A percentile compares a stretch with the other conserved stretches of the same genome.
phyloP scores from a whole-genome alignment of 2,888 invertebrate genomes.

The Lapara coniferarum region DNA sequence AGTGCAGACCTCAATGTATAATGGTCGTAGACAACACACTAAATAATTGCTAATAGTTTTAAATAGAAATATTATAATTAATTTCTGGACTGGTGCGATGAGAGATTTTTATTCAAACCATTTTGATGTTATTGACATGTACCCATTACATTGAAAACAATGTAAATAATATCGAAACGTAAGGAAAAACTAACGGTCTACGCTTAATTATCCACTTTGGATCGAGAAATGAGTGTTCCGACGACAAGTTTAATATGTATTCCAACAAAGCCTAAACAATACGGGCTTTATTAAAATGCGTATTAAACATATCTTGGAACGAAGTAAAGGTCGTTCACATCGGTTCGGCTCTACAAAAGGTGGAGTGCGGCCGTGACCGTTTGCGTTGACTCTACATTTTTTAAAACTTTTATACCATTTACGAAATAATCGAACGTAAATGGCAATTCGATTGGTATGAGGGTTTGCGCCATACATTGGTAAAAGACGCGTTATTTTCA shows the following conservation, averaged over 20 bases:
- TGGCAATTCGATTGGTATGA: background rate
- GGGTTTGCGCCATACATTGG: background rate
- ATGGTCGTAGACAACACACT: constrained; percentile 12
- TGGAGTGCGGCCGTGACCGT: constrained; percentile 68
- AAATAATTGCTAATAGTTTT: constrained; percentile 8
- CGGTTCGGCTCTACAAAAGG: constrained; percentile 58
- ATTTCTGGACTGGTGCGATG: constrained; percentile 5
- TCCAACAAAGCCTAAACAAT: constrained; percentile 69
- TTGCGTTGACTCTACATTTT: constrained; percentile 47
- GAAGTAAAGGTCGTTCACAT: constrained; percentile 74
- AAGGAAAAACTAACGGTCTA: background rate
- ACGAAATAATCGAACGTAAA: background rate
- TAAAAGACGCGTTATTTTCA: no score
- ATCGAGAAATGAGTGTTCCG: constrained; percentile 32
- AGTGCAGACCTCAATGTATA: constrained; percentile 31
- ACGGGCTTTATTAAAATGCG: constrained; percentile 77
- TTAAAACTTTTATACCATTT: background rate
- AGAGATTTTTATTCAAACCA: constrained; percentile 3
- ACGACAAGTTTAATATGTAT: constrained; percentile 68
- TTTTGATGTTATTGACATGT: constrained; percentile 9
- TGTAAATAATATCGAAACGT: constrained; percentile 2
- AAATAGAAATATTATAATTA: background rate
- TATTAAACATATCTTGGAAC: constrained; percentile 75
- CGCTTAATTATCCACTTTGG: background rate
- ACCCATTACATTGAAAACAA: constrained; percentile 7